Conservation (phyloP, 92 coral and sea anemone genomes). For the Epizoanthus ramosus region DNA sequence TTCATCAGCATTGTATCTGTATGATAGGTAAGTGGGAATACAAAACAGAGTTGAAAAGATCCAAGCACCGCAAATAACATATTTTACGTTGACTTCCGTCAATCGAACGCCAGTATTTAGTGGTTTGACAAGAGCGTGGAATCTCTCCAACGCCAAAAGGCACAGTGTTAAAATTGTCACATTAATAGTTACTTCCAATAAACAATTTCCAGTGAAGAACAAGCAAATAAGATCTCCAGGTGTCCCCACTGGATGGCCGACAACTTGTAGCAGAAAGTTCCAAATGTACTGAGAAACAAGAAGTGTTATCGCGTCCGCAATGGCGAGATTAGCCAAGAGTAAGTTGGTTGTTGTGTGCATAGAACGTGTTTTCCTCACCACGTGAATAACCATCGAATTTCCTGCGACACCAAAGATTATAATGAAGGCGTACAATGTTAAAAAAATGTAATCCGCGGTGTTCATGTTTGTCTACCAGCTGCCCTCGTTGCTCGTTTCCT, state of each 20-base stretch:
- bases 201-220: not conserved
- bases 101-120: not conserved
- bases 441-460: too few relatives aligned
- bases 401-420: not conserved
- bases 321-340: constrained; percentile 10
- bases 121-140: not conserved
- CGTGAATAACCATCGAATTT: constrained; percentile 3
- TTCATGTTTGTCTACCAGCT: too few relatives aligned
- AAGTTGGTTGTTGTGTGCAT: constrained; percentile 11
- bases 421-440: not conserved
- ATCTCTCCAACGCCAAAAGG: not conserved
- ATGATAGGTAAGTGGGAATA: not conserved
- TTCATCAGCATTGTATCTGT: not conserved
- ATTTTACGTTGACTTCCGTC: not conserved
- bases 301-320: constrained; percentile 1
- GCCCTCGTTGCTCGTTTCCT: too few relatives aligned
- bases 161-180: not conserved
- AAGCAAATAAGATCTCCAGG: not conserved
- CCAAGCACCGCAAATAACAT: not conserved
- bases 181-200: not conserved
- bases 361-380: not conserved
- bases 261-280: not conserved
- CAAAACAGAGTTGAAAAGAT: not conserved
- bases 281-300: not conserved
- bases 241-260: not conserved